phyloP scores from a whole-genome alignment of 2,888 invertebrate species.

The Syritta pipiens region DNA sequence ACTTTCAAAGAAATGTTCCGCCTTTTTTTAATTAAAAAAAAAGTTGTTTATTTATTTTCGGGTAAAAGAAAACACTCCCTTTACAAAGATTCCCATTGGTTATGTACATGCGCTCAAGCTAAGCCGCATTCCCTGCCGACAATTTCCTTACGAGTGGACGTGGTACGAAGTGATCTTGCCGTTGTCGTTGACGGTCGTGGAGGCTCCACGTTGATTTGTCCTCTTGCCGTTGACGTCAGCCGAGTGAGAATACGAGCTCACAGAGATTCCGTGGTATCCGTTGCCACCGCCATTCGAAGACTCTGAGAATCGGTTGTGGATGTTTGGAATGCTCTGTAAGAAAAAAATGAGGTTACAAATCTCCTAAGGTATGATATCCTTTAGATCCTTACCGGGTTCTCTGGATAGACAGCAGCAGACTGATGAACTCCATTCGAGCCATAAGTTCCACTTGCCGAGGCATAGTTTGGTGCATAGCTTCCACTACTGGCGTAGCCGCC shows the following conservation, averaged over 20 bases:
- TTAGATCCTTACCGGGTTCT: conserved; percentile 83
- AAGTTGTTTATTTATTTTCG: not conserved
- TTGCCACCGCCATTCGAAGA: conserved; percentile 74
- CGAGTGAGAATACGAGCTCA: conserved; percentile 83
- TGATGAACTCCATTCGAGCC: conserved; percentile 82
- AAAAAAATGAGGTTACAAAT: not conserved
- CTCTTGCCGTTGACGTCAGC: conserved; percentile 83
- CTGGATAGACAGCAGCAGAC: conserved; percentile 82
- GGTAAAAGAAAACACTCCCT: not conserved
- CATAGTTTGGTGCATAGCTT: conserved; percentile 78
- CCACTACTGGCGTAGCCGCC: conserved; percentile 70
- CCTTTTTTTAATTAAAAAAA: not conserved
- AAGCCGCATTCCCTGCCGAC: not conserved
- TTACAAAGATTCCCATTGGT: conserved; percentile 1
- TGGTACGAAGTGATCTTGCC: conserved; percentile 84
- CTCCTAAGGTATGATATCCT: too few species aligned
- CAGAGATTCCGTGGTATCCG: conserved; percentile 81
- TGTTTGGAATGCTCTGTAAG: conserved; percentile 74
- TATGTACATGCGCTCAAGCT: not conserved
- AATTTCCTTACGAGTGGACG: conserved; percentile 74
- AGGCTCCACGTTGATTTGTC: conserved; percentile 81
- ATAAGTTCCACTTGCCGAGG: conserved; percentile 81
- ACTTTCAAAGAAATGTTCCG: too few species aligned
- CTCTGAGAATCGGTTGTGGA: conserved; percentile 73
- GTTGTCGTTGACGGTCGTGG: conserved; percentile 86